phyloP scores from a whole-genome alignment of 2,888 invertebrate genomes.

The Ceramica pisi region DNA sequence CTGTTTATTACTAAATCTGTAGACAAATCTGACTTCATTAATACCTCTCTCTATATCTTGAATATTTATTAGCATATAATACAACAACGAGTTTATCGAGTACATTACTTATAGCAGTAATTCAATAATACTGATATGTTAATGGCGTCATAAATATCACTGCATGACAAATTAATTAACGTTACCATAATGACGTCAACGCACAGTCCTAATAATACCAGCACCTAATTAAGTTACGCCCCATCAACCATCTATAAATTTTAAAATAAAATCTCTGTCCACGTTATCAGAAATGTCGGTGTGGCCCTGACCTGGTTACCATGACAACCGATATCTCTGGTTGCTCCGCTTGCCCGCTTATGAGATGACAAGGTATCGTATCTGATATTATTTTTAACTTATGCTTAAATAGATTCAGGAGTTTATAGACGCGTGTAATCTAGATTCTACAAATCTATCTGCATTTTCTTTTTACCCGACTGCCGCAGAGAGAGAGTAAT shows the following conservation, averaged over 20 bases:
- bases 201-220: constrained; percentile 24
- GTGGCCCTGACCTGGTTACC: constrained; percentile 69
- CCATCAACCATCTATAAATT: constrained; percentile 26
- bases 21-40: background rate
- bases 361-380: constrained; percentile 21
- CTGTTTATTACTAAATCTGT: background rate
- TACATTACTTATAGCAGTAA: background rate
- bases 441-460: background rate
- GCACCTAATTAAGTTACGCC: constrained; percentile 22
- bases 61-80: background rate
- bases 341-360: constrained; percentile 32
- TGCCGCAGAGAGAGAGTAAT: no score
- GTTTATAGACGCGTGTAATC: background rate
- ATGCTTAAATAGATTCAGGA: background rate
- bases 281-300: constrained; percentile 59
- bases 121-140: background rate
- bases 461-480: no score
- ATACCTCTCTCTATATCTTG: no score
- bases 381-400: constrained; percentile 14
- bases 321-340: constrained; percentile 63
- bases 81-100: background rate
- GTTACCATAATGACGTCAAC: constrained; percentile 10
- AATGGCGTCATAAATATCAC: constrained; percentile 14
- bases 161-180: constrained; percentile 6
- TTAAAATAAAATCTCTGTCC: constrained; percentile 40